Base-by-base conservation (phyloP, 2,888 invertebrate genomes). In the Pseudeuparius sepicola region DNA sequence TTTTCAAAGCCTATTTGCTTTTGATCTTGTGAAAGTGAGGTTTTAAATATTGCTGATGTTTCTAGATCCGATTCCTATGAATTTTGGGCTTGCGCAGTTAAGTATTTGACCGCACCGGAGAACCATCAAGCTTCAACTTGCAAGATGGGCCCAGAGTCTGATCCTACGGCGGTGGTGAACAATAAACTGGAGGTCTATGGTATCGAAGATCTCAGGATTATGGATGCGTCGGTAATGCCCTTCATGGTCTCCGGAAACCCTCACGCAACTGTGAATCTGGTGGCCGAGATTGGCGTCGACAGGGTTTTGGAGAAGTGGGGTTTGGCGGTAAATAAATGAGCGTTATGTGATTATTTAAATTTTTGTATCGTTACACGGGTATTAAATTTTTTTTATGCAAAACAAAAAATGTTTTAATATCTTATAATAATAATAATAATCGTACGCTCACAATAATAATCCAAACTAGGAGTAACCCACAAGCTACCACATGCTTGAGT, bases 121-220 rank as follows among this genome's bases (percentile, higher is more conserved):
- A 85, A 86, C 57, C 86, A 86, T 57, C 85, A 85, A 59, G 78
- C 75, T 1, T 85, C 85, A 5, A 78, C 84, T 1, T 82, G 81
- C 55, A 85, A 83, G 67, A 86, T 87, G 83, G 86, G 85, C 0
- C 77, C 83, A 0, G 48, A 56, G 1, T 62, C 62, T 1, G 85
- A 86, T 56, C 73, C 73, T 0, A 66, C 75, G 66, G 78, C 84
- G 0, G 85, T 85, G 0, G 84, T 85, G 0, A 76, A 84, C 56
- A 68, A 75, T 39, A 70, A 74, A 54, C 62, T 85, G 1, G 66
- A 59, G 46, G 76, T 80, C 0, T 64, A 75, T 46, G 79, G 79
- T 0, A 63, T 80, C 29, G 58, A 64, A 40, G 75, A 75, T 57
- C 55, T 68, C 39, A 53, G 66, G 40, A 62, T 71, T 2, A 67